phyloP scores from a whole-genome alignment of 2,113 vertebrate species.

The Mugil cephalus region DNA sequence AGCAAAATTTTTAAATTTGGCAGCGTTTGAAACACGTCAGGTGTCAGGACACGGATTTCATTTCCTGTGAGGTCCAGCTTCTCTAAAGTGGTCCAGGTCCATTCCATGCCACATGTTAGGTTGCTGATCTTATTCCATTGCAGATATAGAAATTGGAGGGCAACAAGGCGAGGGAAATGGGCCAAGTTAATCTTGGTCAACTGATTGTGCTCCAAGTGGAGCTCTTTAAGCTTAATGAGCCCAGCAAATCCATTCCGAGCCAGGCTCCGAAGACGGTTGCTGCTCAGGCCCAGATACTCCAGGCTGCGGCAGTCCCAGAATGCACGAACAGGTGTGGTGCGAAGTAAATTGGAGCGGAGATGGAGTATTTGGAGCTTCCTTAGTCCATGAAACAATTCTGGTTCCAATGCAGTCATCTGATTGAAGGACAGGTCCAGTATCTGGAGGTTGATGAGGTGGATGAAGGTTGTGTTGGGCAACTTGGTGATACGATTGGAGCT shows the following conservation, averaged over 20 bases:
- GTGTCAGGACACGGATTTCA: conserved; percentile 93
- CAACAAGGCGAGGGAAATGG: conserved; percentile 97
- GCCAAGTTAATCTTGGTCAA: conserved; percentile 99
- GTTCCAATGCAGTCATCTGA: conserved; percentile 96
- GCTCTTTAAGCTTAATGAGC: conserved; percentile 97
- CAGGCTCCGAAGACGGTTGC: conserved; percentile 97
- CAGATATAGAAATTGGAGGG: conserved; percentile 95
- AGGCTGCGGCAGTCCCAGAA: conserved; percentile 99
- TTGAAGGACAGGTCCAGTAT: conserved; percentile 99
- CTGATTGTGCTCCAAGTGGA: conserved; percentile 99
- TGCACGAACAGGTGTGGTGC: conserved; percentile 95
- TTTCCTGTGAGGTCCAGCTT: conserved; percentile 97
- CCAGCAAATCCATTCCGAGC: conserved; percentile 98
- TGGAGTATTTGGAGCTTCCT: conserved; percentile 98
- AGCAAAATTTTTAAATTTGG: conserved; percentile 96
- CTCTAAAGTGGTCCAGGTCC: conserved; percentile 97
- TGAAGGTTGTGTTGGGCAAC: conserved; percentile 99
- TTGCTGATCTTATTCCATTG: conserved; percentile 99
- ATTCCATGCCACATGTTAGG: conserved; percentile 97
- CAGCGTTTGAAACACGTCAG: conserved; percentile 95
- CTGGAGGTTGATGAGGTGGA: conserved; percentile 98
- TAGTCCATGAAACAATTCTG: conserved; percentile 96
- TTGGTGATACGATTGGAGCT: conserved; percentile 99
- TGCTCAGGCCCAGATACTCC: conserved; percentile 97
- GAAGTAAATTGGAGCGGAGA: conserved; percentile 96